These are phyloP conservation scores for Nannoperca australis DNA, from an alignment of 2,797 vertebrate species.

Conservation along the genomic window DNA sequence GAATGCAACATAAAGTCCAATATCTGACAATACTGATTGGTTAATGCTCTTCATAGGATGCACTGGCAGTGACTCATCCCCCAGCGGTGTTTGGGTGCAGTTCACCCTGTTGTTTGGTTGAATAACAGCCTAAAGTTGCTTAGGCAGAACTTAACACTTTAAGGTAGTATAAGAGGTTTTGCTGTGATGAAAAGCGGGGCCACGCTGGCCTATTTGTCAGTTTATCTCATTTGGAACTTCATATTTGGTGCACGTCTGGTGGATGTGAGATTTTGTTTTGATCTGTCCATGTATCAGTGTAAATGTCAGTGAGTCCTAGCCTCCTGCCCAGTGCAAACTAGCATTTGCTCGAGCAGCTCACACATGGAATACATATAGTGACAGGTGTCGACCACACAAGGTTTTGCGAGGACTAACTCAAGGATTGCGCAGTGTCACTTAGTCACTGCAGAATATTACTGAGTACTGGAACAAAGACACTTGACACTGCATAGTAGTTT, in stretches of 20 bases:
- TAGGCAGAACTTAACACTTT: background rate
- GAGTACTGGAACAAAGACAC: background rate
- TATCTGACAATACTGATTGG: background rate
- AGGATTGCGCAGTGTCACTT: background rate
- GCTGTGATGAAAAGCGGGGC: background rate
- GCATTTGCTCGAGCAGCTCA: background rate
- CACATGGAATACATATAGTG: background rate
- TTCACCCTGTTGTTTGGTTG: background rate
- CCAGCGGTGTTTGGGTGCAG: background rate
- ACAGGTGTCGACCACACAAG: background rate
- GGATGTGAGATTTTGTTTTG: background rate
- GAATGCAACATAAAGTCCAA: background rate
- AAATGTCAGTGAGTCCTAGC: background rate
- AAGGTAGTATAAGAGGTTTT: background rate
- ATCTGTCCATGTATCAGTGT: background rate
- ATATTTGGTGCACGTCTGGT: background rate
- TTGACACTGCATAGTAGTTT: background rate
- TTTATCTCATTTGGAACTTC: background rate
- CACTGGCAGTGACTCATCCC: background rate
- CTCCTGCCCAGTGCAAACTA: background rate
- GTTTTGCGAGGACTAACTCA: background rate
- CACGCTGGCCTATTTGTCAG: background rate
- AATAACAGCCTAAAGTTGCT: slow-evolving; percentile 3
- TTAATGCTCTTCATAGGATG: background rate
- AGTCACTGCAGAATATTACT: background rate